A percentile compares a stretch with the other conserved stretches of the same genome.
These are phyloP conservation scores for Chaitophorus viminalis DNA, from an alignment of 2,888 invertebrate genomes.

Conservation along the genomic window DNA sequence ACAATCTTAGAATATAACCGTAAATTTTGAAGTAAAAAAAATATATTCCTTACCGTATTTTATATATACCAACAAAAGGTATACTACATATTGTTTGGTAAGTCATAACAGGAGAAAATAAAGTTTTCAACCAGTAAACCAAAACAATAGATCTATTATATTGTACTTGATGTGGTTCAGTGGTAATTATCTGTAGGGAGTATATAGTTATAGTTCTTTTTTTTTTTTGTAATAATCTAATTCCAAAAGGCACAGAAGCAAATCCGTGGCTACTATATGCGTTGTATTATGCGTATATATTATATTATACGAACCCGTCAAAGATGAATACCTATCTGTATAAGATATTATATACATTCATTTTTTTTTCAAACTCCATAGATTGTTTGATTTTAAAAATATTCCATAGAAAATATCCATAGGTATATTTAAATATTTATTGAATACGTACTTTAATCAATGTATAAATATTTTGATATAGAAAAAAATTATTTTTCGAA, in stretches of 20 bases:
- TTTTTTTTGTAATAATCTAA: neutral
- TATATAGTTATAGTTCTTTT: neutral
- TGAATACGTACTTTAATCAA: neutral
- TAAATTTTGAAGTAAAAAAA: neutral
- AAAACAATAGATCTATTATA: slow-evolving; percentile 45
- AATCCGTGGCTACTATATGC: neutral
- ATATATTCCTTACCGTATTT: neutral
- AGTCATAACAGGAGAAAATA: slow-evolving; percentile 6
- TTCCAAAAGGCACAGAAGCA: slow-evolving; percentile 11
- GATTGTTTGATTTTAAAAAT: neutral
- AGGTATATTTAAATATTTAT: neutral
- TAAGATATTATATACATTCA: neutral
- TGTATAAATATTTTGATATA: neutral
- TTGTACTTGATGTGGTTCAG: neutral
- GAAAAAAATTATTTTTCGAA: neutral
- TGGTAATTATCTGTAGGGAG: neutral
- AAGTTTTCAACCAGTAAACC: neutral
- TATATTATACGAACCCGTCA: neutral
- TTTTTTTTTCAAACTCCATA: neutral
- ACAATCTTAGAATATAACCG: neutral
- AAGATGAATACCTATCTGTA: neutral
- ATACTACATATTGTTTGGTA: neutral
- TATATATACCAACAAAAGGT: neutral
- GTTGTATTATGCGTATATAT: neutral
- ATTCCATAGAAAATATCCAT: neutral